Percentiles rank a stretch among this genome's conserved stretches.
These are phyloP conservation scores for Clunio marinus DNA, from an alignment of 2,888 invertebrate genomes.

Conservation along the genomic window DNA sequence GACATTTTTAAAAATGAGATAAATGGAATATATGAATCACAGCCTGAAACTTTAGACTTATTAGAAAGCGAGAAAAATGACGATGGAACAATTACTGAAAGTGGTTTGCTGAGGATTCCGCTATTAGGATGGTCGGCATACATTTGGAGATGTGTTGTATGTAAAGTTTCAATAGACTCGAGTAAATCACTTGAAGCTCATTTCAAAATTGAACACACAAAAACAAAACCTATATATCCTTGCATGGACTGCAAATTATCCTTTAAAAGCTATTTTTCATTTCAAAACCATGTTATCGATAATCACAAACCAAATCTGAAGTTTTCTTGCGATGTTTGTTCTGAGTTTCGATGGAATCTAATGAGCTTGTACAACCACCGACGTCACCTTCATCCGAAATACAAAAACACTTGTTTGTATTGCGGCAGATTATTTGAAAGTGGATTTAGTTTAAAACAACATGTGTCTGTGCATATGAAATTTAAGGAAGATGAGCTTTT, in stretches of 20 bases:
- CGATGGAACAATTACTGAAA: not conserved
- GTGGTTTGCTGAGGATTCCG: not conserved
- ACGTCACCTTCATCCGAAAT: not conserved
- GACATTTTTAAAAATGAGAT: not conserved
- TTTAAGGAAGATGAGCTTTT: not conserved
- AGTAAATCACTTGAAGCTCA: not conserved
- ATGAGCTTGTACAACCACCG: not conserved
- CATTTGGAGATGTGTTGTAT: slow-evolving; percentile 5
- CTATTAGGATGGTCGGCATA: not conserved
- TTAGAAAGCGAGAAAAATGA: not conserved
- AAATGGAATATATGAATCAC: not conserved
- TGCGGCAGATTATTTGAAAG: not conserved
- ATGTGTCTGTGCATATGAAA: not conserved
- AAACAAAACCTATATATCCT: not conserved
- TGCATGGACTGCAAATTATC: not conserved
- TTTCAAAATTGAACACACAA: not conserved
- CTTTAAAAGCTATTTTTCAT: slow-evolving; percentile 1
- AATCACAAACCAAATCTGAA: not conserved
- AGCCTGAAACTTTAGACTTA: not conserved
- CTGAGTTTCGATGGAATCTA: slow-evolving; percentile 15
- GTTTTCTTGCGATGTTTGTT: slow-evolving; percentile 14
- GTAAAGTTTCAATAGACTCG: not conserved
- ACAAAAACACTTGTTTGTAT: not conserved
- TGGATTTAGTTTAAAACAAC: not conserved
- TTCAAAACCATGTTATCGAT: not conserved